Evolutionary conservation across 1,140 invertebrate genomes (phyloP), one percentile per base, ranked within the genome.

Genomic region (Micrasema longulum): DNA sequence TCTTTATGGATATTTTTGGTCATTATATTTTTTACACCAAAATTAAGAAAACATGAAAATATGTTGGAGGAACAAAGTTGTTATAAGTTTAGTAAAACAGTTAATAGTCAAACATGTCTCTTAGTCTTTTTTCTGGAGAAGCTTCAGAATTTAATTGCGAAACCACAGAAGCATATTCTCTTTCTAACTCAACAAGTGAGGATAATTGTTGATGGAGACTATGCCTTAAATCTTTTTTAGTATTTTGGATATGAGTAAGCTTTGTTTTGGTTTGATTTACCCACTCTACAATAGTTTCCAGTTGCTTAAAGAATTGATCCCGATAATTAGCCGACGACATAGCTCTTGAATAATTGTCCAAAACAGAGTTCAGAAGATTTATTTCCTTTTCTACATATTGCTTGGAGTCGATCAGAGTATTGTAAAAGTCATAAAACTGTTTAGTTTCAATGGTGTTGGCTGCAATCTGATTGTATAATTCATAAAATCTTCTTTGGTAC

Each of bases 361-460:
- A 36, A 4, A 71, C 60, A 5, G 69, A 71, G 31, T 71, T 71
- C 60, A 53, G 55, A 12, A 71, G 50, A 50, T 71, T 71, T 35
- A 71, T 65, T 55, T 71, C 69, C 26, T 71, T 71, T 16, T 45
- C 53, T 10, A 64, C 36, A 26, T 64, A 71, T 4, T 71, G 47
- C 22, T 71, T 71, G 1, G 48, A 50, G 16, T 71, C 69, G 26
- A 71, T 71, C n/a, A 71, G 35, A 22, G 69, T 71, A 22, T 71
- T 71, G 36, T 71, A 65, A 16, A 65, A 35, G 47, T 71, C 69
- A 18, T 52, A 71, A 18, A 64, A 71, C 18, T 71, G 60, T 50
- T 71, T 71, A 11, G 69, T 71, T 53, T 71, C 60, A 1, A 64
- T 64, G n/a, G 68, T 69, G 31, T 69, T 69, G 9, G 68, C 68